Evolutionary conservation across 1,140 invertebrate genomes (phyloP).

Genomic region (Drosophila melanica): DNA sequence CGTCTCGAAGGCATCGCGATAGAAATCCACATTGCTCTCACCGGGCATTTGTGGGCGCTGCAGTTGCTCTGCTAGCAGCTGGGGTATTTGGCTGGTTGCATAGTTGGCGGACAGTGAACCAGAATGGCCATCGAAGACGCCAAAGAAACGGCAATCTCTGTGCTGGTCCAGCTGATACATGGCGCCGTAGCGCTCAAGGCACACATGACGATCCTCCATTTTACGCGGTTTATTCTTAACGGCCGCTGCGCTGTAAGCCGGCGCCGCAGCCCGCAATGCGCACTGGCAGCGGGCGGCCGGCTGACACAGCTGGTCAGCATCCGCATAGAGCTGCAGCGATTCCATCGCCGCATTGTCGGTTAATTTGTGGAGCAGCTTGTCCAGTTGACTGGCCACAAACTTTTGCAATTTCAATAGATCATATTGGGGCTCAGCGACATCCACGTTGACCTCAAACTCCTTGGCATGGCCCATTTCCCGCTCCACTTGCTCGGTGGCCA

Average conservation of each 20-base stretch:
- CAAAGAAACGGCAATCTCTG: slow-evolving; percentile 89
- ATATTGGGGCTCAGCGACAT: slow-evolving; percentile 44
- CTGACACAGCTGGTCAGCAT: slow-evolving; percentile 31
- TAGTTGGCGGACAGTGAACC: slow-evolving; percentile 95
- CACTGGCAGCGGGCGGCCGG: slow-evolving; percentile 16
- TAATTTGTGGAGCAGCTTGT: slow-evolving; percentile 63
- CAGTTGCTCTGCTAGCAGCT: slow-evolving; percentile 92
- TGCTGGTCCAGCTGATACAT: slow-evolving; percentile 52
- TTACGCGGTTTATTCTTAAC: slow-evolving; percentile 79
- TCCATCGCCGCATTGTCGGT: slow-evolving; percentile 67
- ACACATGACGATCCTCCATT: slow-evolving; percentile 81
- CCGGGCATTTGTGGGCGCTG: neutral
- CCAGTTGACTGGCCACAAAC: slow-evolving; percentile 57
- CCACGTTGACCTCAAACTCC: slow-evolving; percentile 63
- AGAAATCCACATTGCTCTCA: slow-evolving; percentile 47
- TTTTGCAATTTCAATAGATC: slow-evolving; percentile 79
- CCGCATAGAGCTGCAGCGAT: slow-evolving; percentile 56
- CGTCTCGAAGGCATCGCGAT: slow-evolving; percentile 87
- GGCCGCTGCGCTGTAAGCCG: slow-evolving; percentile 35
- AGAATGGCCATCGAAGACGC: slow-evolving; percentile 98
- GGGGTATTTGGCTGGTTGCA: slow-evolving; percentile 93
- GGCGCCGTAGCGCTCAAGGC: slow-evolving; percentile 64
- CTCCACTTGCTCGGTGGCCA: slow-evolving; percentile 44
- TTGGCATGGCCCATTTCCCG: slow-evolving; percentile 62
- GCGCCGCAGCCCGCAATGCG: neutral